Percentiles rank a stretch among this genome's conserved stretches.
Evolutionary conservation across 2,797 vertebrate genomes (phyloP).

Genomic region (Kryptopterus vitreolus): DNA sequence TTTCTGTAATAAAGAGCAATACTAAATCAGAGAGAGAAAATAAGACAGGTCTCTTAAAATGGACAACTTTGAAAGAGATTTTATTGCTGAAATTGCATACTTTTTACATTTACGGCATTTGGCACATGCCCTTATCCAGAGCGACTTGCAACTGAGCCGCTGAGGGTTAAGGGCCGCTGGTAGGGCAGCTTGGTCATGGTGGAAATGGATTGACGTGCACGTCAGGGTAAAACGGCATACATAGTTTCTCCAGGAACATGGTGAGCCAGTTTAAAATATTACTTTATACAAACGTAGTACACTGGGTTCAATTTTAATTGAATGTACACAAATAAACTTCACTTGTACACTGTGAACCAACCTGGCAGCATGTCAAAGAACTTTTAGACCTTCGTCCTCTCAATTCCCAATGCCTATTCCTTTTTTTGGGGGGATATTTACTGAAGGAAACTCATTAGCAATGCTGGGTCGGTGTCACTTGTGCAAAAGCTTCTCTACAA

Average conservation of each 20-base stretch:
- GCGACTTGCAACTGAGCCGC: too few relatives aligned
- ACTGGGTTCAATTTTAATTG: conserved; percentile 2
- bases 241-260: conserved; percentile 70
- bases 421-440: conserved; percentile 65
- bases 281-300: conserved; percentile 26
- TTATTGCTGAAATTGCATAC: too few relatives aligned
- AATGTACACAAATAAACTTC: conserved; percentile 2
- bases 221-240: conserved; percentile 76
- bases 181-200: too few relatives aligned
- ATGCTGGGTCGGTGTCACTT: conserved; percentile 79
- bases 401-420: conserved; percentile 68
- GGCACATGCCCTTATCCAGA: too few relatives aligned
- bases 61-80: too few relatives aligned
- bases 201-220: conserved; percentile 82
- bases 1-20: too few relatives aligned
- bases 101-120: too few relatives aligned
- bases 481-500: conserved; percentile 71
- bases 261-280: conserved; percentile 69
- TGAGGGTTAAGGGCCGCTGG: too few relatives aligned
- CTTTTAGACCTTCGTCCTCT: conserved; percentile 16
- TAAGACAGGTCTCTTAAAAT: too few relatives aligned
- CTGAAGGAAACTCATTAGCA: conserved; percentile 71
- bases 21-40: too few relatives aligned
- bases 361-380: conserved; percentile 20
- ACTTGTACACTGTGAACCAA: conserved; percentile 24